phyloP scores from a whole-genome alignment of 2,113 vertebrate genomes.

The Zosterops pallidus region DNA sequence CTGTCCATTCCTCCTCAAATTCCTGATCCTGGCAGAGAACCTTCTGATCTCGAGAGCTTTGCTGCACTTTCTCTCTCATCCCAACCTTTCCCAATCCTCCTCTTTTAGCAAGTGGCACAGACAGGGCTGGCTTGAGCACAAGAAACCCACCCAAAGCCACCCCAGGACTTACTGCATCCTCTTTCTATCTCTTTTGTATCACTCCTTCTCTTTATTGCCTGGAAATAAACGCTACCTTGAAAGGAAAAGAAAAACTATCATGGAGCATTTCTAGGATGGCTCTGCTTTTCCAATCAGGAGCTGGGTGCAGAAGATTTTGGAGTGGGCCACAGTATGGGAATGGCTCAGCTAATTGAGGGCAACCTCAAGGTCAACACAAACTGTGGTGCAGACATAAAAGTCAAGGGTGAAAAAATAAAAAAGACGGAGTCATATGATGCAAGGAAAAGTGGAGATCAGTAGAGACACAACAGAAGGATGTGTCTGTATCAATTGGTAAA shows the following conservation, averaged over 20 bases:
- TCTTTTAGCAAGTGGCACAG: not conserved
- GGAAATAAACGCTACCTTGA: slow-evolving; percentile 50
- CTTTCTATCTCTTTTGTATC: not conserved
- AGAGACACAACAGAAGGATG: not conserved
- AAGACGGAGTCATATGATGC: slow-evolving; percentile 5
- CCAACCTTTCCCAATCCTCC: not conserved
- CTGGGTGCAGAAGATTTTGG: too few species aligned
- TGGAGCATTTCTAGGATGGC: not conserved
- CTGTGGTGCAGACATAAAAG: too few species aligned
- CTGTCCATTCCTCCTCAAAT: not conserved
- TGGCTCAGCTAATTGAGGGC: too few species aligned
- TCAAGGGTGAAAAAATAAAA: not conserved
- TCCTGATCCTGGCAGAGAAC: not conserved
- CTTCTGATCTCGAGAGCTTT: not conserved
- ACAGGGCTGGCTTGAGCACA: not conserved
- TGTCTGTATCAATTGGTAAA: not conserved
- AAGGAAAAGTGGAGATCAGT: not conserved
- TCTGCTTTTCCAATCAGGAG: too few species aligned
- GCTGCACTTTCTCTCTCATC: not conserved
- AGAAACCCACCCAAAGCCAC: not conserved
- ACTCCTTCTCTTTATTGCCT: slow-evolving; percentile 26
- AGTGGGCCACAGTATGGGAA: too few species aligned
- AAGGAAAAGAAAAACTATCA: slow-evolving; percentile 36
- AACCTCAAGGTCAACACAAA: too few species aligned
- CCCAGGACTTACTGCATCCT: slow-evolving; percentile 27